Evolutionary conservation across 1,140 invertebrate species (phyloP), one percentile per base, ranked within the genome.

Genomic region (Zaprionus tsacasi): DNA sequence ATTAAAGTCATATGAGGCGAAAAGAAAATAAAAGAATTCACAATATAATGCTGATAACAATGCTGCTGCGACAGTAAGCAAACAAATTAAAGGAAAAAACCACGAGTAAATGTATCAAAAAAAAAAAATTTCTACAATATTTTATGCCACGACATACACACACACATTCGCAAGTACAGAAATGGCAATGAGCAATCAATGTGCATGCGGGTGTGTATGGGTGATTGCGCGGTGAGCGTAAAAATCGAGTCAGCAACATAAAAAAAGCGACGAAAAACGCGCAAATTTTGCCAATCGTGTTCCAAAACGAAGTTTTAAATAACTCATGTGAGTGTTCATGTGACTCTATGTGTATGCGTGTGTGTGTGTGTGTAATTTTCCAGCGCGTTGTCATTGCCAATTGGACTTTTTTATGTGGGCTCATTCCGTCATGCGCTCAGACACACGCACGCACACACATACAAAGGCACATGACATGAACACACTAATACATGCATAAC

Each of bases 61-160:
- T 81, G 73, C 85, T 88, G 77, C 72, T 82, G 59, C 79, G 63
- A 69, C 65, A 48, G 76, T 1, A 54, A 56, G 7, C 21, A 77
- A 56, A 15, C 10, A 70, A 43, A 21, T 52, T 25, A 70, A 65
- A 50, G 17, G n/a, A 38, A 55, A 59, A 67, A 57, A 43, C 40
- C 35, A 56, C 70, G n/a, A 55, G 36, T 55, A 59, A 69, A 55
- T 33, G 38, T 35, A 33, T 60, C 57, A 55, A 21, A 55, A 21
- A 21, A 21, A 21, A 64, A 58, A 71, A 71, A 71, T 59, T 86
- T 63, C 30, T 85, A 71, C 69, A 81, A 78, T 64, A 56, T 89
- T 88, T 83, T 74, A 55, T 88, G 83, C 83, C 85, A 89, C 83
- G 82, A 87, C 83, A 80, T 61, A 61, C 66, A 70, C 78, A 81